Percentiles rank a stretch among this genome's conserved stretches.
These are phyloP conservation scores for Sinhomidia bicolor DNA, from an alignment of 2,888 invertebrate species.

Conservation along the genomic window DNA sequence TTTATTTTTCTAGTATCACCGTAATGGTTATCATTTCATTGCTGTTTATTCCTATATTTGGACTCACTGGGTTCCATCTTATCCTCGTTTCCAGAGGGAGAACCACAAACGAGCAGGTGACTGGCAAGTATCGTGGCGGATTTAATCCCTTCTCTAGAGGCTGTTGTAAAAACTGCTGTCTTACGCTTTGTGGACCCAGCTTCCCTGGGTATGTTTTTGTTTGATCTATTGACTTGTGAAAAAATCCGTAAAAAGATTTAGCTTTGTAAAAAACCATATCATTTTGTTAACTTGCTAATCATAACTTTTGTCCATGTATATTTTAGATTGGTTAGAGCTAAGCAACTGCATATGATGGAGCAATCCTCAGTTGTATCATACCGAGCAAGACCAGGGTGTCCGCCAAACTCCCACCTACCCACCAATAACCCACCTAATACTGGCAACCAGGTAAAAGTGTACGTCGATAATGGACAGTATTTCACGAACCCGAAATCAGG, in stretches of 20 bases:
- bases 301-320: background rate
- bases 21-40: conserved; percentile 96
- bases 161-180: conserved; percentile 97
- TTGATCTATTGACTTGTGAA: background rate
- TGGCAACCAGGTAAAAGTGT: conserved; percentile 94
- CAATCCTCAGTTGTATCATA: conserved; percentile 71
- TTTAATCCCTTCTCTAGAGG: conserved; percentile 99
- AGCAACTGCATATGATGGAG: conserved; percentile 77
- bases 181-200: conserved; percentile 97
- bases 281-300: background rate
- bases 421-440: conserved; percentile 72
- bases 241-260: no score
- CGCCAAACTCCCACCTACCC: conserved; percentile 71
- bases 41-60: conserved; percentile 97
- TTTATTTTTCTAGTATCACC: conserved; percentile 86
- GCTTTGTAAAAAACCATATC: no score
- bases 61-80: conserved; percentile 98
- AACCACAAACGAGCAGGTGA: conserved; percentile 99
- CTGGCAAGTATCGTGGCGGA: conserved; percentile 99
- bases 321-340: conserved; percentile 77
- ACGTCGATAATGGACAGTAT: conserved; percentile 92
- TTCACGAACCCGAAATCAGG: conserved; percentile 78
- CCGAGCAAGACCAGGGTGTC: conserved; percentile 73
- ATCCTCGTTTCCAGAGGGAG: conserved; percentile 97
- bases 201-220: conserved; percentile 91